Conservation (phyloP, 1,140 invertebrate species). For the Ylistrum balloti region DNA sequence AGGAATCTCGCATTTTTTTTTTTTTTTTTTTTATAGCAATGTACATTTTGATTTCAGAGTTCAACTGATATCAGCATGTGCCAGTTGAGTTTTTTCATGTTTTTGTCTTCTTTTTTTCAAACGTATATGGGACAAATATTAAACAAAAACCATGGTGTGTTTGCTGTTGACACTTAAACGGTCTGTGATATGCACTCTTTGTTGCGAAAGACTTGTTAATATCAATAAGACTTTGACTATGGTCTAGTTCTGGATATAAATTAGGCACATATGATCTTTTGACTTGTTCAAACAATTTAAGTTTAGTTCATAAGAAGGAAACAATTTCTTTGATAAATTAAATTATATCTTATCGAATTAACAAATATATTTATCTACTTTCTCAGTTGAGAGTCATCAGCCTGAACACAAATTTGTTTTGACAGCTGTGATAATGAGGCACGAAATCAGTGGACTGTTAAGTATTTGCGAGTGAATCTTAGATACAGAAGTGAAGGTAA, state of each 20-base stretch:
- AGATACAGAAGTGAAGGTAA: too few species aligned
- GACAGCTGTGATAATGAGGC: not conserved
- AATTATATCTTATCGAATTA: not conserved
- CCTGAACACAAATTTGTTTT: not conserved
- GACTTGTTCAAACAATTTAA: too few species aligned
- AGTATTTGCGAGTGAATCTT: too few species aligned
- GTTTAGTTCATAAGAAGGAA: not conserved
- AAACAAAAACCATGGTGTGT: not conserved
- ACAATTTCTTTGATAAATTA: not conserved
- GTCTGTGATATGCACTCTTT: not conserved
- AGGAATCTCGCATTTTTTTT: not conserved
- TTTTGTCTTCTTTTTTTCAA: not conserved
- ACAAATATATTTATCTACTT: not conserved
- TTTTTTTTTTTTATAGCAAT: not conserved
- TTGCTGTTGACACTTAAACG: not conserved
- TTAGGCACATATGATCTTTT: too few species aligned
- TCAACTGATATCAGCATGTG: not conserved
- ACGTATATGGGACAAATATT: not conserved
- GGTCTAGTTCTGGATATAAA: too few species aligned
- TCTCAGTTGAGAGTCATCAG: not conserved
- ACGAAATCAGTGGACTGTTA: too few species aligned
- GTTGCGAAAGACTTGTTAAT: not conserved
- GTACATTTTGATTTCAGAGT: not conserved
- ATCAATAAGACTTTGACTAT: not conserved
- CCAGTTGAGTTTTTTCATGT: not conserved